Percentiles rank a stretch among this genome's conserved stretches.
These are phyloP conservation scores for Dendropsophus ebraccatus DNA, from an alignment of 2,113 vertebrate genomes.

Conservation along the genomic window DNA sequence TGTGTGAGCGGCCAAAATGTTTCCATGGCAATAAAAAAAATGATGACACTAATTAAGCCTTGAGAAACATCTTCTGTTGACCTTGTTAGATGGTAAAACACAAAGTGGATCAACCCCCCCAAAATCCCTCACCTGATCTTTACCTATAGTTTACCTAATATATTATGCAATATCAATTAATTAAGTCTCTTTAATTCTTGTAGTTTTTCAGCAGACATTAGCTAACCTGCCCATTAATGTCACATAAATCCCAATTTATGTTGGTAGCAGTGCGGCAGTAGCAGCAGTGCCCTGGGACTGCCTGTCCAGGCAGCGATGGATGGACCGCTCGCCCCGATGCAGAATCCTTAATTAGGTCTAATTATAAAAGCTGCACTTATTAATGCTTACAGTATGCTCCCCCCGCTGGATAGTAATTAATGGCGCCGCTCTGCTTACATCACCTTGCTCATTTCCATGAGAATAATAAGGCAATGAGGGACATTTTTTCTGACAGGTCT, in stretches of 20 bases:
- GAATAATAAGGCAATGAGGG: conserved; percentile 56
- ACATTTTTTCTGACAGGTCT: conserved; percentile 51
- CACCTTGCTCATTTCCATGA: conserved; percentile 57
- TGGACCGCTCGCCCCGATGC: conserved; percentile 32
- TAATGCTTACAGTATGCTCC: conserved; percentile 52
- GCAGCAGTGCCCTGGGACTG: conserved; percentile 42
- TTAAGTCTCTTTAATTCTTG: background rate
- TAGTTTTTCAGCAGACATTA: conserved; percentile 3
- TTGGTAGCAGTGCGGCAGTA: background rate
- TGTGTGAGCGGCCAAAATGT: background rate
- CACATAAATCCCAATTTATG: conserved; percentile 31
- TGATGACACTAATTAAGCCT: background rate
- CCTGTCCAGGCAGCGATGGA: conserved; percentile 51
- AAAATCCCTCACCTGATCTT: background rate
- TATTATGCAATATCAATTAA: background rate
- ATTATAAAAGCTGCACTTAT: conserved; percentile 59
- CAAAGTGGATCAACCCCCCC: background rate
- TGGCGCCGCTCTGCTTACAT: conserved; percentile 46
- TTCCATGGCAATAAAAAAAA: background rate
- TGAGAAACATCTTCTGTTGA: background rate
- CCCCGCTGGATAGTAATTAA: conserved; percentile 56
- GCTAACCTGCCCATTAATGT: background rate
- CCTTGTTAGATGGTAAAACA: background rate
- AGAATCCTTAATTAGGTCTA: conserved; percentile 58
- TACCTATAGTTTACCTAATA: background rate